A percentile compares a stretch with the other conserved stretches of the same genome.
phyloP scores from a whole-genome alignment of 2,888 invertebrate genomes.

The Heteromyza rotundicornis region DNA sequence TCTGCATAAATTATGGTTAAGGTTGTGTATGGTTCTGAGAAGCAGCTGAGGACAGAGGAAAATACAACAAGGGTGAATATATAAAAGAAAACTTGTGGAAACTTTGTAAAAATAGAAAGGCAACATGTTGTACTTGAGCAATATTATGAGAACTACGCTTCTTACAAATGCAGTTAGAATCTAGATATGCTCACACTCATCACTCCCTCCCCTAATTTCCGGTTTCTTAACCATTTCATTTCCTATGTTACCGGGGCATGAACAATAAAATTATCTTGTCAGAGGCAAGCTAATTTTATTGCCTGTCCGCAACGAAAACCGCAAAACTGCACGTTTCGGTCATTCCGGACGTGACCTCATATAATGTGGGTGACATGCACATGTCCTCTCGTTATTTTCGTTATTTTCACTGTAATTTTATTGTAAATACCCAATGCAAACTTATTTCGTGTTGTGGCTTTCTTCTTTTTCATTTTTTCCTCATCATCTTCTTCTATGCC shows the following conservation, averaged over 20 bases:
- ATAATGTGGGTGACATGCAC: conserved; percentile 18
- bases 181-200: neutral
- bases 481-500: too few species aligned
- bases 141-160: too few species aligned
- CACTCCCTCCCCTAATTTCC: neutral
- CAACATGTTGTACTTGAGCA: too few species aligned
- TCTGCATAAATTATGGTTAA: too few species aligned
- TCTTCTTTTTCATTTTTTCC: neutral
- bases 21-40: too few species aligned
- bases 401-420: neutral
- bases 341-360: conserved; percentile 49
- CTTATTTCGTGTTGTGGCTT: neutral
- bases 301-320: neutral
- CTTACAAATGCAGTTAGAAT: too few species aligned
- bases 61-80: too few species aligned
- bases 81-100: too few species aligned
- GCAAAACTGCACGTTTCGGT: conserved; percentile 46
- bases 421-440: neutral
- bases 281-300: neutral
- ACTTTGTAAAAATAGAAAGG: too few species aligned
- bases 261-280: neutral
- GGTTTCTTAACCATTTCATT: neutral
- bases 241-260: neutral
- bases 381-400: neutral
- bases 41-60: too few species aligned